Conservation (phyloP, 2,797 vertebrate genomes). For the Cryptoprocta ferox region DNA sequence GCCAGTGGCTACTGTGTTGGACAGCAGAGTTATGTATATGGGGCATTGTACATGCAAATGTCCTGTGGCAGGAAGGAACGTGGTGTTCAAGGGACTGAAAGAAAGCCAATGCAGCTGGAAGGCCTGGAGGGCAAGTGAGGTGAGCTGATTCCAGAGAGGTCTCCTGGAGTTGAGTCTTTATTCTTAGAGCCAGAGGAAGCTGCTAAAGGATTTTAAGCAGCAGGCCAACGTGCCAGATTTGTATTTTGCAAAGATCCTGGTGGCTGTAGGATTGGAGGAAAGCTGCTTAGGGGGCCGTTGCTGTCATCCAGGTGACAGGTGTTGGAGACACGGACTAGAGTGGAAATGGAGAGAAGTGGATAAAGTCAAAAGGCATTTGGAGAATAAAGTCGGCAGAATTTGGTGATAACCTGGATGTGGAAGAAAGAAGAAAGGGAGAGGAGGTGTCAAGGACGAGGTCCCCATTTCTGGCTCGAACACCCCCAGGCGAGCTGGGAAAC, state of each 20-base stretch:
- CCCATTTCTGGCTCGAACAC: neutral
- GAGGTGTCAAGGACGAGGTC: neutral
- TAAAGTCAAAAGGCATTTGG: neutral
- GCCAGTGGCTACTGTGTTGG: neutral
- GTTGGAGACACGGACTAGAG: neutral
- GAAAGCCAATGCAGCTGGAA: neutral
- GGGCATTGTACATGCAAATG: neutral
- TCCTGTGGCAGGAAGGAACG: slow-evolving; percentile 10
- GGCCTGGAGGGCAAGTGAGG: neutral
- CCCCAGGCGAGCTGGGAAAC: neutral
- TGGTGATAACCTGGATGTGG: neutral
- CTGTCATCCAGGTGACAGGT: neutral
- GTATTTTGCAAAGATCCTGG: neutral
- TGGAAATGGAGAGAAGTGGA: neutral
- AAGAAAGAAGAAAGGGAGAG: neutral
- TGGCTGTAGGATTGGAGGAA: neutral
- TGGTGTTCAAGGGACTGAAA: neutral
- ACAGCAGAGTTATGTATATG: neutral
- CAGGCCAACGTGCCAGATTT: neutral
- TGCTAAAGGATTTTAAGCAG: neutral
- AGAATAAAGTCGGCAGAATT: neutral
- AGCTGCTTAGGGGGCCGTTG: neutral
- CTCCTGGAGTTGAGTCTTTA: neutral
- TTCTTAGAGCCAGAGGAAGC: neutral
- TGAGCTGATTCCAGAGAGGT: neutral